Percentiles rank a stretch among this genome's conserved stretches.
phyloP scores from a whole-genome alignment of 2,113 vertebrate genomes.

The Cettia cetti region DNA sequence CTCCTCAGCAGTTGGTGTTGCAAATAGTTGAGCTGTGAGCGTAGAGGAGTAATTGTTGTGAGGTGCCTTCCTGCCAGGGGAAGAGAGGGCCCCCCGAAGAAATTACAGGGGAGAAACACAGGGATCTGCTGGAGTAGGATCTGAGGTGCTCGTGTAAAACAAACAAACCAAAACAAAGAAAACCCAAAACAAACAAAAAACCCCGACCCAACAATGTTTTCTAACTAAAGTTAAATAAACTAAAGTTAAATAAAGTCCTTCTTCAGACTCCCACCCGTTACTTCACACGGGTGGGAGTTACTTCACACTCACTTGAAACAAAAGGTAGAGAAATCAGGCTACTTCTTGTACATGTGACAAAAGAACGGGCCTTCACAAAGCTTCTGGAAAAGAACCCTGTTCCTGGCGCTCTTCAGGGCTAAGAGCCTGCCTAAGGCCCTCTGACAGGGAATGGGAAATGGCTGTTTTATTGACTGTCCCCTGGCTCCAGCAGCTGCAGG shows the following conservation, averaged over 20 bases:
- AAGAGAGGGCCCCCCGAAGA: not conserved
- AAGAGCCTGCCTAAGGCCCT: not conserved
- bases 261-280: not conserved
- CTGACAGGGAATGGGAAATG: not conserved
- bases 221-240: not conserved
- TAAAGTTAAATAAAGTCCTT: too few relatives aligned
- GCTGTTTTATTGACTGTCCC: not conserved
- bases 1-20: conserved; percentile 3
- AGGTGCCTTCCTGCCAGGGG: not conserved
- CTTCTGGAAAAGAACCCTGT: not conserved
- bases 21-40: conserved; percentile 34
- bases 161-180: not conserved
- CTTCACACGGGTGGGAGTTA: not conserved
- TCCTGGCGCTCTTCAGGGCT: not conserved
- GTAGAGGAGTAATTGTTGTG: not conserved
- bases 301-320: not conserved
- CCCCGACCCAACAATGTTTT: not conserved
- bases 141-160: not conserved
- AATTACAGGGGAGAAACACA: not conserved
- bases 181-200: not conserved
- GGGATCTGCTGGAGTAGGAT: not conserved
- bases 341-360: not conserved
- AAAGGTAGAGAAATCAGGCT: not conserved
- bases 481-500: not conserved
- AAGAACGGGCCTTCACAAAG: not conserved